phyloP scores from a whole-genome alignment of 1,140 invertebrate species.

The Dryas iulia region DNA sequence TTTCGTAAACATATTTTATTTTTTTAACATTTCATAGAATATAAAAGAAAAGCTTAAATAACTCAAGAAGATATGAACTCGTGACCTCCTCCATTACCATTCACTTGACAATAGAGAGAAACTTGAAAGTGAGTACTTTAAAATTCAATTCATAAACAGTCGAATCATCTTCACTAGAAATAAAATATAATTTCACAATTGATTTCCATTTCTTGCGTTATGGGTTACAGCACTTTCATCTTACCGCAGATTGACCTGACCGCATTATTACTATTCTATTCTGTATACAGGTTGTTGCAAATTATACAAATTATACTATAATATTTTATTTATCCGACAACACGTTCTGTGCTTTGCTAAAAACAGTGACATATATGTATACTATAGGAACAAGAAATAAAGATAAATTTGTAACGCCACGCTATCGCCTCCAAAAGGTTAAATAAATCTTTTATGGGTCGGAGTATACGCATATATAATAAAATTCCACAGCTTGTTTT shows the following conservation, averaged over 20 bases:
- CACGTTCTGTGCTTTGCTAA: no score
- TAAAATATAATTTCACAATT: slow-evolving; percentile 7
- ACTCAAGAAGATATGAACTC: not conserved
- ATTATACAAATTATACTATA: not conserved
- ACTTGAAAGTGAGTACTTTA: not conserved
- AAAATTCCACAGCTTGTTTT: no score
- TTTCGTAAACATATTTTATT: no score
- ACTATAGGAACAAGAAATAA: no score
- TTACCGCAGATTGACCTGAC: slow-evolving; percentile 17
- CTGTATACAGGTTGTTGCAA: slow-evolving; percentile 4
- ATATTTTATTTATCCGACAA: no score
- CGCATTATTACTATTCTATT: slow-evolving; percentile 3
- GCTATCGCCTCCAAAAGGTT: no score
- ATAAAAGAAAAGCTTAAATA: not conserved
- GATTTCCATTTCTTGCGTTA: slow-evolving; percentile 15
- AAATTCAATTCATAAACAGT: not conserved
- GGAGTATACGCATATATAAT: no score
- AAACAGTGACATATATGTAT: no score
- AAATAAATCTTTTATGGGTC: no score
- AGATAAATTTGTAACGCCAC: no score
- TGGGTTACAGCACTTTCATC: slow-evolving; percentile 16
- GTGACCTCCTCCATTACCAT: not conserved
- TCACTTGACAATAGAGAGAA: not conserved
- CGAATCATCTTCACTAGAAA: not conserved
- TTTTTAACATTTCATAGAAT: not conserved